Evolutionary conservation across 1,140 invertebrate species (phyloP), one percentile per base, ranked within the genome.

Genomic region (Euura saliciscinereae): DNA sequence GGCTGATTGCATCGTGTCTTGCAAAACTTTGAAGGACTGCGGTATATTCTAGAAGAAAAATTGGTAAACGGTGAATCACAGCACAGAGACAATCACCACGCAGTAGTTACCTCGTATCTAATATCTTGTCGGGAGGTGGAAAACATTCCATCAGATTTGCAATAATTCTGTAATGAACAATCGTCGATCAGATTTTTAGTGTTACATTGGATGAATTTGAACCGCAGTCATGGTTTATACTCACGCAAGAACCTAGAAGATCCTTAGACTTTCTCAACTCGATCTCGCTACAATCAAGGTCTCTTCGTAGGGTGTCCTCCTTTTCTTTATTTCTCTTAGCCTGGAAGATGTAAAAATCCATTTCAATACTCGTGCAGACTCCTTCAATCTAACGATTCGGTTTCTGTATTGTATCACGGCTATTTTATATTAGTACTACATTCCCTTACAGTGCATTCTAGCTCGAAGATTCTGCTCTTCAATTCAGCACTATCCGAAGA

Each of bases 371-470:
- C 28, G 28, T 28, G 28, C 28, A 28, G 28, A 28, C 28, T 28
- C 28, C 28, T 28, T 28, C 28, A 28, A 1, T 28, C 28, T 28
- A 28, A 28, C 28, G 1, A 28, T 28, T 28, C 28, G 28, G 28
- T 28, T 28, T 28, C 28, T 28, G 28, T 28, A 28, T 1, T 28
- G 69, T 43, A 67, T 64, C n/a, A n/a, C 65, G 73, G 51, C 51
- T 44, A 10, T 59, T 5, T 2, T 59, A 10, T 59, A 2, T 59
- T 59, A 6, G 10, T 59, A 6, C 51, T 6, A 6, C 66, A 66
- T 75, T 74, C 59, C 71, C 73, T 82, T 78, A 84, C 84, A 11
- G 44, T 76, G 78, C 79, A 82, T 78, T 85, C 78, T 44, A 83
- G 70, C 66, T 83, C 77, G 66, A 80, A 78, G 70, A 83, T 79